Base-by-base conservation (phyloP, 2,888 invertebrate genomes). In the Lasius platythorax region DNA sequence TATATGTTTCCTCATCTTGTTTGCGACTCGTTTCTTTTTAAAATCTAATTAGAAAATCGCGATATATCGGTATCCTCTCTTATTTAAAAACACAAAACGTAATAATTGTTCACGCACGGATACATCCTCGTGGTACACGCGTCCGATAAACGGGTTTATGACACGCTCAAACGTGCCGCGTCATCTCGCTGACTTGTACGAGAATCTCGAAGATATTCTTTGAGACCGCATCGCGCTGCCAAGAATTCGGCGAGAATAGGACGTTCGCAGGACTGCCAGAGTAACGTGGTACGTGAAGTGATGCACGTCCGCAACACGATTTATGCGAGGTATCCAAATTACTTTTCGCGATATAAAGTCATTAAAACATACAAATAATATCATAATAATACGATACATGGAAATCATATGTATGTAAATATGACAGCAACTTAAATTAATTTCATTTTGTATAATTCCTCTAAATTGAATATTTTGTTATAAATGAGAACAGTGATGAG, bases 161-260 rank as follows among this genome's bases (percentile, higher is more conserved):
- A 53, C 8, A 70, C 28, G 8, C 33, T 79, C 33, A 46, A 46
- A 58, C 12, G 1, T 58, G 23, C 4, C 46, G 30, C 46, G 2
- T 70, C 79, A 72, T 79, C 61, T 23, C 72, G 8, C 30, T 50
- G n/a, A 70, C 70, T 79, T 79, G 61, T 50, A 33, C 28, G 46
- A 70, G 79, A 46, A 46, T 58, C 30, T 11, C 15, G n/a, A 50
- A 72, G 46, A 72, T 61, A 79, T 63, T 79, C 70, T 79, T 63
- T 61, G 61, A 23, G 23, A 72, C 61, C 37, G 18, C 61, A 23
- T 50, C 4, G 23, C 43, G 53, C 50, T 84, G 84, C 84, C 84
- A 84, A 84, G 84, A 84, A 84, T 84, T 84, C 73, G 83, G 75
- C 83, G 30, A 84, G 83, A 84, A 84, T 84, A 84, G 84, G 84